Evolutionary conservation across 1,140 invertebrate species (phyloP), one percentile per base, ranked within the genome.

Genomic region (Lasioglossum albipes): DNA sequence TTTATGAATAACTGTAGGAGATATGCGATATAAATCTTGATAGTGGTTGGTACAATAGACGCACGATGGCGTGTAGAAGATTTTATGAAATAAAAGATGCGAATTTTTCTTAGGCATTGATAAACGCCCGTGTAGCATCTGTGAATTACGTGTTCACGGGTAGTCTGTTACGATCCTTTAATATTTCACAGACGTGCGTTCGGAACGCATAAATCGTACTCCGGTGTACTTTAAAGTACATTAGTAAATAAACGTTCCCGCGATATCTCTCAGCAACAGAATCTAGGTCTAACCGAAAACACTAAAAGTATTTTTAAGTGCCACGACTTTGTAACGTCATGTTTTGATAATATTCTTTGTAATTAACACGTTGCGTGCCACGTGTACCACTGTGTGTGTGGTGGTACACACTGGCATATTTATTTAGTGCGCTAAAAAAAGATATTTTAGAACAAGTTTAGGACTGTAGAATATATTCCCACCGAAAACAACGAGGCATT

Each of bases 51-150:
- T 64, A 20, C 71, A 78, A 78, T 45, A 41, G 67, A 52, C 57
- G 27, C 27, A 20, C 61, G 62, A 31, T 64, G 71, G 71, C 22
- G 31, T 64, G 59, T 36, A 18, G 41, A 20, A 22, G 3, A 59
- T 27, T 65, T 78, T 49, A 27, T 9, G 45, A 59, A 72, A 72
- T 79, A 79, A 72, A 79, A 49, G 69, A 79, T 65, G 69, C n/a
- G 69, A 72, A 79, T 79, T 72, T 65, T 79, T 79, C 76, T 57
- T 16, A 20, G 69, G 69, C 61, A 79, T 64, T 79, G 76, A 79
- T 72, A 79, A 79, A 79, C 76, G 76, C 16, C 9, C 76, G 20
- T 52, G 76, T 41, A 78, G 54, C 76, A 73, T 65, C 69, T 65
- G 59, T 73, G 69, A 79, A 65, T 72, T 79, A 73, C 72, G 69